phyloP scores from a whole-genome alignment of 2,113 vertebrate species.

The Halichoerus grypus region DNA sequence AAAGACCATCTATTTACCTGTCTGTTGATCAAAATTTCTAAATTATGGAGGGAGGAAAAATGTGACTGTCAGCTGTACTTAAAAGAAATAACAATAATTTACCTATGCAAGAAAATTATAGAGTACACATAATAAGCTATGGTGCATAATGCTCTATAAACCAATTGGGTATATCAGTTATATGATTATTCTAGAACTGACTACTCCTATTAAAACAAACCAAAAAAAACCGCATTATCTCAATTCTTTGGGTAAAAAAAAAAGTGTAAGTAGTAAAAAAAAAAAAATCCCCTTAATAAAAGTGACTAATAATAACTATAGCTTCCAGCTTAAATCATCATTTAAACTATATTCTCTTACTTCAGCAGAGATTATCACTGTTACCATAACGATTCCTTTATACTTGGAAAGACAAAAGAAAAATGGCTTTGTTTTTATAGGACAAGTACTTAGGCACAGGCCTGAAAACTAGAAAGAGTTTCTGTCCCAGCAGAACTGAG shows the following conservation, averaged over 20 bases:
- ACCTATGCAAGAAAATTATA: slow-evolving; percentile 73
- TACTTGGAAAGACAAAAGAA: not conserved
- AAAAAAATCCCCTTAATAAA: not conserved
- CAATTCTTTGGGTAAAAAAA: not conserved
- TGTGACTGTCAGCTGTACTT: slow-evolving; percentile 67
- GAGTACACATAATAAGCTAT: slow-evolving; percentile 57
- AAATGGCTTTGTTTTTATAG: not conserved
- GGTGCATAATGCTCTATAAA: slow-evolving; percentile 43
- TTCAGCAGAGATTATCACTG: not conserved
- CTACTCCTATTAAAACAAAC: slow-evolving; percentile 49
- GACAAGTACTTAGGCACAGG: not conserved
- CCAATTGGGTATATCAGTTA: slow-evolving; percentile 50
- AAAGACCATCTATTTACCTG: slow-evolving; percentile 78
- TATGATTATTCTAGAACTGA: slow-evolving; percentile 62
- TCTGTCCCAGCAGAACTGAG: not conserved
- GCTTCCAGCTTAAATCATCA: not conserved
- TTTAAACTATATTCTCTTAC: not conserved
- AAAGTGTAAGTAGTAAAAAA: not conserved
- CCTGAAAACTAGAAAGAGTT: not conserved
- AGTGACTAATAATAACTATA: not conserved
- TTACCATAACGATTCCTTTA: not conserved
- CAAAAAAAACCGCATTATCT: not conserved
- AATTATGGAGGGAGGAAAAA: slow-evolving; percentile 68
- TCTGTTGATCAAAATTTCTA: slow-evolving; percentile 79
- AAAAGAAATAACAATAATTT: slow-evolving; percentile 81